phyloP scores from a whole-genome alignment of 1,140 invertebrate genomes.

The Hydropsyche tenuis region DNA sequence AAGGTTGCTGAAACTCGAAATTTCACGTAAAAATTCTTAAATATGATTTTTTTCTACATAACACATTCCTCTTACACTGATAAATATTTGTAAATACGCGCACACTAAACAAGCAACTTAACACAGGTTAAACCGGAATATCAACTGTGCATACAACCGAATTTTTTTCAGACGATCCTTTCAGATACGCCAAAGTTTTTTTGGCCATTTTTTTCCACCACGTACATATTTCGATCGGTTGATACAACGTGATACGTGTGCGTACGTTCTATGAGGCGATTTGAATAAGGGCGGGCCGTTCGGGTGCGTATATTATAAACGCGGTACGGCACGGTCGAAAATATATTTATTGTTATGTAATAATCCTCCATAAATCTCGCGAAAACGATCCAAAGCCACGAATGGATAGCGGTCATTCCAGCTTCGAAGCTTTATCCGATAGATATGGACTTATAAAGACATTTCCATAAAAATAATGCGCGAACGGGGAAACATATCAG shows the following conservation, averaged over 20 bases:
- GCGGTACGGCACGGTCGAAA: background rate
- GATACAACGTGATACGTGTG: background rate
- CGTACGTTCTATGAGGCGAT: background rate
- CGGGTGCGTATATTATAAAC: slow-evolving; percentile 17
- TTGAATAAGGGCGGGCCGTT: slow-evolving; percentile 3
- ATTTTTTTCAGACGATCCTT: no score
- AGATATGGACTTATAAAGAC: slow-evolving; percentile 39
- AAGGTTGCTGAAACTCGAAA: no score
- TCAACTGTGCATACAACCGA: no score
- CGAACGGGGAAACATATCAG: slow-evolving; percentile 1
- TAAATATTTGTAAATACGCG: no score
- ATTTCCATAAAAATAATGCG: slow-evolving; percentile 38
- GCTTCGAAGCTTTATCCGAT: slow-evolving; percentile 32
- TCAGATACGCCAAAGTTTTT: background rate
- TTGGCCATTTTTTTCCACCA: background rate
- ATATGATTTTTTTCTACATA: no score
- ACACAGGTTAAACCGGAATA: no score
- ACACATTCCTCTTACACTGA: no score
- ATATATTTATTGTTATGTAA: slow-evolving; percentile 43
- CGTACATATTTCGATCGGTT: background rate
- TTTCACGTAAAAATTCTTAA: no score
- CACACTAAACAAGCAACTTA: no score
- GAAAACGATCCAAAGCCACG: slow-evolving; percentile 39
- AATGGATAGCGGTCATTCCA: slow-evolving; percentile 38
- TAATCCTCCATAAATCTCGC: slow-evolving; percentile 39